Base-by-base conservation (phyloP, 2,888 invertebrate species). In the Athalia cordata region DNA sequence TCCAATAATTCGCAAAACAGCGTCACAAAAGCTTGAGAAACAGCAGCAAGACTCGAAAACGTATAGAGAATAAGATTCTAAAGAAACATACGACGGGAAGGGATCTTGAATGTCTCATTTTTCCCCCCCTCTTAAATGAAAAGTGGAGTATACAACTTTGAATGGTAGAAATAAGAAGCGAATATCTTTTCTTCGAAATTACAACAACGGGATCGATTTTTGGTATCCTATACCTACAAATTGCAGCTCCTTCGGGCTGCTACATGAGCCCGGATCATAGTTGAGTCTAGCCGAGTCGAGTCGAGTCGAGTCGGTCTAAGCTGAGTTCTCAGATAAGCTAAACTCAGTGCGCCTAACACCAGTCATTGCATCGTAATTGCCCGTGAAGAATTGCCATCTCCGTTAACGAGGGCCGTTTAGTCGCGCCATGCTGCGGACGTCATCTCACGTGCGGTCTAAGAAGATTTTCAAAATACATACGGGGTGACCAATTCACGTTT, bases 371-470 rank as follows among this genome's bases (percentile, higher is more conserved):
- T 80, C 75, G 78, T 78, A 77, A 80, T 82, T 78, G 78, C 80
- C 65, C 78, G 80, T 79, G 77, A 79, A 80, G 80, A 79, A 79
- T 75, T 59, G 65, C 79, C 72, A 66, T 78, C 80, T 50, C 77
- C 77, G 79, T 81, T 81, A 81, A 82, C 82, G 82, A 83, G 80
- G 80, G 70, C 79, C 82, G 82, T 83, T 83, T 81, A 81, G 79
- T 81, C 78, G 74, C 78, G 78, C 75, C 78, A 78, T 74, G 79
- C 80, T 74, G 78, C 74, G 76, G 76, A 82, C 75, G 75, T 75
- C 50, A 52, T 62, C 75, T 50, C 75, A 50, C 75, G 64, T 45
- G 75, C 61, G 75, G 13, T 29, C 11, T 47, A 45, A 47, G 43
- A 11, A 59, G 57, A 72, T 57, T 72, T 52, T 72, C 45, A 15